Conservation (phyloP, 2,888 invertebrate species). For the Acronicta psi region DNA sequence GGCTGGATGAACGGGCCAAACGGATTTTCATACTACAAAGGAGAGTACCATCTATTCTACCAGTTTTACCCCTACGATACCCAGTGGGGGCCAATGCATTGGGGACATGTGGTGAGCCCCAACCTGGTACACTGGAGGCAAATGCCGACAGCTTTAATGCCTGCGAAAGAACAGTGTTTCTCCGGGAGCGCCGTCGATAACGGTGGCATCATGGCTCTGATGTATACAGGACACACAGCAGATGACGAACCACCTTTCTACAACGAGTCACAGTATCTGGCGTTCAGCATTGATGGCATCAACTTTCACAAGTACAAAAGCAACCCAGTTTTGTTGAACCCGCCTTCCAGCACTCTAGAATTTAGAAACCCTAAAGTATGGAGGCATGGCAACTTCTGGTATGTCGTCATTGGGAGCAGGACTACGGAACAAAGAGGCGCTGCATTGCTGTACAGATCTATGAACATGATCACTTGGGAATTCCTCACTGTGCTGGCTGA, state of each 20-base stretch:
- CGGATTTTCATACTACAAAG: conserved; percentile 84
- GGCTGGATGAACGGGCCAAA: conserved; percentile 90
- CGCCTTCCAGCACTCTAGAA: conserved; percentile 76
- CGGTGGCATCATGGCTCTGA: conserved; percentile 72
- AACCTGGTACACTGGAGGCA: conserved; percentile 86
- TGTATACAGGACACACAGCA: conserved; percentile 76
- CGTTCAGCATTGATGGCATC: conserved; percentile 77
- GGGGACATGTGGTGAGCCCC: conserved; percentile 84
- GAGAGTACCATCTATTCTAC: conserved; percentile 87
- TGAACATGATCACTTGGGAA: conserved; percentile 77
- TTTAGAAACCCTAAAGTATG: conserved; percentile 86
- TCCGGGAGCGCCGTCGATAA: conserved; percentile 82
- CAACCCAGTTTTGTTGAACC: conserved; percentile 75
- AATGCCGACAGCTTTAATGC: conserved; percentile 82
- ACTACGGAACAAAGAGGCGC: conserved; percentile 72
- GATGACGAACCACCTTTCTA: conserved; percentile 66
- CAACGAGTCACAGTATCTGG: conserved; percentile 79
- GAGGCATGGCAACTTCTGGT: conserved; percentile 77
- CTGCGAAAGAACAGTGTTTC: conserved; percentile 81
- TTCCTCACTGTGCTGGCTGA: conserved; percentile 75
- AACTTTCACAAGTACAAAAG: conserved; percentile 77
- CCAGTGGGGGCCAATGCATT: conserved; percentile 86
- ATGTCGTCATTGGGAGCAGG: conserved; percentile 80
- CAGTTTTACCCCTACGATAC: conserved; percentile 86
- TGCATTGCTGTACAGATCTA: conserved; percentile 78